Conservation (phyloP, 64 coral and sea anemone genomes). For the Hydrozoanthus tunicans region DNA sequence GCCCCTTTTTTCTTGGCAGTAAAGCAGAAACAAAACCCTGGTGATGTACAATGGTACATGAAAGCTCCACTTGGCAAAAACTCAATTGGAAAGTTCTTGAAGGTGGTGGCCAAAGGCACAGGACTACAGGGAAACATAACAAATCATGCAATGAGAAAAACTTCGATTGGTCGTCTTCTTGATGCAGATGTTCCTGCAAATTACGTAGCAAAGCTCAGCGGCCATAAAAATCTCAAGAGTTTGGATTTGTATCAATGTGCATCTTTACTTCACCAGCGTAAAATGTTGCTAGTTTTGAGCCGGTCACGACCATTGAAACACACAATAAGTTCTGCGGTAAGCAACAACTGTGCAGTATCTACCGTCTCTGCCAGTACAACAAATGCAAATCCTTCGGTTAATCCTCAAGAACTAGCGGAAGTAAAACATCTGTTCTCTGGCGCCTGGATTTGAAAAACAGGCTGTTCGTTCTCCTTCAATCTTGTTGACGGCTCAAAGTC, state of each 20-base stretch:
- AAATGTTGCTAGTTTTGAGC: constrained; percentile 53
- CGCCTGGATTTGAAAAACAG: too few species aligned
- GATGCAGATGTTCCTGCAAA: constrained; percentile 53
- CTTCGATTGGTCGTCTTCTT: constrained; percentile 39
- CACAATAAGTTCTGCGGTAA: not conserved
- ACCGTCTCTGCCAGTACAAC: too few species aligned
- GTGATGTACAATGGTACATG: constrained; percentile 27
- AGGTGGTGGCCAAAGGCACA: constrained; percentile 8
- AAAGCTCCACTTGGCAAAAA: constrained; percentile 35
- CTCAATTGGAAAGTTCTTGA: constrained; percentile 2
- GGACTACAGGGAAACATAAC: constrained; percentile 43
- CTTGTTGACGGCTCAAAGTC: too few species aligned
- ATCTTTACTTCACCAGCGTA: constrained; percentile 25
- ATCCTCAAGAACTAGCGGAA: too few species aligned
- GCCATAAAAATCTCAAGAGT: constrained; percentile 38
- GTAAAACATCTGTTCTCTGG: too few species aligned
- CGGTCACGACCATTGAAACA: not conserved
- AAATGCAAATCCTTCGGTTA: too few species aligned
- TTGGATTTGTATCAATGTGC: constrained; percentile 46
- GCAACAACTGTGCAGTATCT: too few species aligned
- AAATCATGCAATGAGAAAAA: constrained; percentile 62
- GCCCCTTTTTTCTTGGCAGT: constrained; percentile 24
- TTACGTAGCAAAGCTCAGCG: constrained; percentile 57
- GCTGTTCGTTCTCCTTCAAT: too few species aligned
- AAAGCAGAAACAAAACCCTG: constrained; percentile 11